Base-by-base conservation (phyloP, 2,888 invertebrate genomes). In the Cantharis rufa region DNA sequence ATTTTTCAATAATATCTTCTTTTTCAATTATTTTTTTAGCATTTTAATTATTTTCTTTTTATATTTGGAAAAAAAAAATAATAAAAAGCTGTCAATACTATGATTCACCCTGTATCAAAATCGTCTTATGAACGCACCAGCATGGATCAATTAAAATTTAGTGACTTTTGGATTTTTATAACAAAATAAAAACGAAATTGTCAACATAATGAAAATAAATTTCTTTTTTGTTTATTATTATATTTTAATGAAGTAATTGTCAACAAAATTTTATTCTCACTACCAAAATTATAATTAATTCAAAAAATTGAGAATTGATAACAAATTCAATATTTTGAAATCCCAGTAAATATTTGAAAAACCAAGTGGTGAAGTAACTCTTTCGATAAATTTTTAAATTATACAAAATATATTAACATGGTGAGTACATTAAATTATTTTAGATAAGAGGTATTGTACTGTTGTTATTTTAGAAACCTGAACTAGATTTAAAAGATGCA, bases 401-500 rank as follows among this genome's bases (percentile, higher is more conserved):
- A n/a, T 4, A n/a, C 1, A 1, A n/a, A 48, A 2, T 48, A 48
- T 11, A n/a, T n/a, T n/a, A 48, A 2, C n/a, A 48, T 48, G 48
- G 48, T 48, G n/a, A 48, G 48, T 48, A 48, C n/a, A 48, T 48
- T n/a, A n/a, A n/a, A 48, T n/a, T 48, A 48, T 7, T 9, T 7
- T 1, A 4, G 32, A 13, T n/a, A n/a, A 48, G 0, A 48, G n/a
- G 3, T 48, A 16, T 64, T 66, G 10, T 66, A 21, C 9, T 3
- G 11, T 2, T 13, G 3, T 66, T 21, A 66, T 69, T 73, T 69
- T 73, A 73, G 62, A 18, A 27, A 69, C 21, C 18, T 10, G 32
- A 70, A 62, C 78, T 80, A 73, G 83, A 82, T 48, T 78, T 85
- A 61, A 84, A 83, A 78, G 82, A 84, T 72, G 84, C 84, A 15